Base-by-base conservation (phyloP, 2,888 invertebrate genomes). In the Philopedon plagiatum region DNA sequence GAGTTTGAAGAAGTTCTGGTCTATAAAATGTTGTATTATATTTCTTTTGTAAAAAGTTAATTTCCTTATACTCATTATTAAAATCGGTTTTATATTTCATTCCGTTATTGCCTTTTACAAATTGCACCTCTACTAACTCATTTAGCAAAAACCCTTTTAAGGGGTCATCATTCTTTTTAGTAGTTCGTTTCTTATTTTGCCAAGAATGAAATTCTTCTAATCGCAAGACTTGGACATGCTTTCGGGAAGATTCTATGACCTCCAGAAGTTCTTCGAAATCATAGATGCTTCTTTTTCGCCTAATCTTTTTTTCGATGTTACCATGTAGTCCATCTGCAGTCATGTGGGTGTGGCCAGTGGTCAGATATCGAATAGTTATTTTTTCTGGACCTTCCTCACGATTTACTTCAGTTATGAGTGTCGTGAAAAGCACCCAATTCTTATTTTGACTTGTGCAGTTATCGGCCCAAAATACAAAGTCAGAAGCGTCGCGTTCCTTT, bases 311-410 rank as follows among this genome's bases (percentile, higher is more conserved):
- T n/a, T n/a, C n/a, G n/a, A n/a, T n/a, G n/a, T n/a, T n/a, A n/a
- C n/a, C n/a, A n/a, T n/a, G n/a, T n/a, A n/a, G n/a, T n/a, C n/a
- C n/a, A 63, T 63, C 51, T n/a, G 69, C 75, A 9, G 46, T 13
- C 69, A 65, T 69, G 37, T 72, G 72, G n/a, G 72, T 72, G 37
- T 69, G 72, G 5, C 69, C 75, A 23, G 73, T 75, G 9, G 75
- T 71, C 9, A 74, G 32, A 37, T 74, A 74, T 44, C 46, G 41
- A n/a, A 74, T 64, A 9, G 18, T 56, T 18, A 74, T 41, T 26
- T 23, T 7, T 26, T 71, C 15, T 29, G 74, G 68, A 23, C 68
- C 74, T 1, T 2, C 15, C 23, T 13, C 18, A 29, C 41, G 56
- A 62, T 75, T 75, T 18, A 72, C 75, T n/a, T 32, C n/a, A 46